Percentiles rank a stretch among this genome's conserved stretches.
These are phyloP conservation scores for Micronycteris hirsuta DNA, from an alignment of 2,113 vertebrate species.

Conservation along the genomic window DNA sequence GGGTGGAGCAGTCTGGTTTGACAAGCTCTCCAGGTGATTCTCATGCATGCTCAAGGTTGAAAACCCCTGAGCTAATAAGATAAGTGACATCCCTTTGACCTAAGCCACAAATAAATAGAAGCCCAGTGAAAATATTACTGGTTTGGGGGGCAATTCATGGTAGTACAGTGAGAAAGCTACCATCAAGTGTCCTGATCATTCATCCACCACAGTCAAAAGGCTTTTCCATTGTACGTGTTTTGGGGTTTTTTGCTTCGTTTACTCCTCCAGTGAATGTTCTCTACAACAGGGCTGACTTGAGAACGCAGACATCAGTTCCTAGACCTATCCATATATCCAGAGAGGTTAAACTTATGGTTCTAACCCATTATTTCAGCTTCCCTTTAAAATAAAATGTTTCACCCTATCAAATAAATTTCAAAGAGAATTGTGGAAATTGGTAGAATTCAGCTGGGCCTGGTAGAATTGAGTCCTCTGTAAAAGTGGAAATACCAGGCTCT, in stretches of 20 bases:
- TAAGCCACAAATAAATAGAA: background rate
- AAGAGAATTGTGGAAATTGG: background rate
- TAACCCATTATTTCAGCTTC: background rate
- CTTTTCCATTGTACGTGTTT: background rate
- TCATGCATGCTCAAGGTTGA: background rate
- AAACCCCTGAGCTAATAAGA: background rate
- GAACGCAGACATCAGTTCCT: background rate
- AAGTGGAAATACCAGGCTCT: background rate
- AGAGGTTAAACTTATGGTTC: background rate
- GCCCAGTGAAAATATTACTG: background rate
- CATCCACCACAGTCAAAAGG: background rate
- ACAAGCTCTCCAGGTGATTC: background rate
- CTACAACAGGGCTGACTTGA: background rate
- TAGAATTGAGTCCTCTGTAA: background rate
- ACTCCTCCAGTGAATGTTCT: background rate
- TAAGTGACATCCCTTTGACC: background rate
- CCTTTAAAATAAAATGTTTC: background rate
- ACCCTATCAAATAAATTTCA: background rate
- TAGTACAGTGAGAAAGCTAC: background rate
- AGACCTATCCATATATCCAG: background rate
- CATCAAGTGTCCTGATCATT: background rate
- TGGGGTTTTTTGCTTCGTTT: background rate
- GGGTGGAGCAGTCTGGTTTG: background rate
- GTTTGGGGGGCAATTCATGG: background rate
- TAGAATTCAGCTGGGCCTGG: background rate